Conservation (phyloP, 2,797 vertebrate species). For the Poliocrania exsul region DNA sequence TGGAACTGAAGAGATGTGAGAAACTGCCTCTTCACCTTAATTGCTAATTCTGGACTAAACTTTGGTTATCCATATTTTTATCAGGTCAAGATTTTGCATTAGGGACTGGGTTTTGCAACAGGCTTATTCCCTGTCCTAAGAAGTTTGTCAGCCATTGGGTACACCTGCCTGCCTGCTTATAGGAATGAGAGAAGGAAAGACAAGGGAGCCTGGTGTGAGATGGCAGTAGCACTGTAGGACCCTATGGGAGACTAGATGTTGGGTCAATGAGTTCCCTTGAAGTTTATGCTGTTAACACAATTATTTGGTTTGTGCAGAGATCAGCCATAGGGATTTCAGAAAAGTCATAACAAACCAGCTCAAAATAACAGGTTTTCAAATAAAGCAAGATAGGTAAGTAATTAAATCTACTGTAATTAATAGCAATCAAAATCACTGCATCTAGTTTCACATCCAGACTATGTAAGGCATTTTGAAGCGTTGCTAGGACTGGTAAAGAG, state of each 20-base stretch:
- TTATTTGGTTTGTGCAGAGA: background rate
- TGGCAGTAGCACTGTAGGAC: background rate
- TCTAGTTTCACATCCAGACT: background rate
- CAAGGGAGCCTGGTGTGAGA: accelerated
- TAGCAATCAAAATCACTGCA: background rate
- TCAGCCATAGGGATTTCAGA: background rate
- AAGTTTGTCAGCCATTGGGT: background rate
- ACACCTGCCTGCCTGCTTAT: accelerated
- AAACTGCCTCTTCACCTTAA: background rate
- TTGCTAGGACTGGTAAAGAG: background rate
- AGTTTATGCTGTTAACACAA: background rate
- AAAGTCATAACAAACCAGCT: background rate
- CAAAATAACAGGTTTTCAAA: background rate
- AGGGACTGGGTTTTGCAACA: background rate
- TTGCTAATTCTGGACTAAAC: background rate
- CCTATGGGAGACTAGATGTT: accelerated
- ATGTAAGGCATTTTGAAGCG: background rate
- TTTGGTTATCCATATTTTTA: accelerated
- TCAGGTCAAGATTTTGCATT: background rate
- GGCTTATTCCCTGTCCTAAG: background rate
- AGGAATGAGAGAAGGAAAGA: background rate
- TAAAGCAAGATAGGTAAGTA: background rate
- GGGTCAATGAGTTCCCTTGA: background rate
- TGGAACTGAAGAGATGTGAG: background rate
- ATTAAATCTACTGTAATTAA: background rate